These are phyloP conservation scores for Volucella bombylans DNA, from an alignment of 2,888 invertebrate species.

Conservation along the genomic window DNA sequence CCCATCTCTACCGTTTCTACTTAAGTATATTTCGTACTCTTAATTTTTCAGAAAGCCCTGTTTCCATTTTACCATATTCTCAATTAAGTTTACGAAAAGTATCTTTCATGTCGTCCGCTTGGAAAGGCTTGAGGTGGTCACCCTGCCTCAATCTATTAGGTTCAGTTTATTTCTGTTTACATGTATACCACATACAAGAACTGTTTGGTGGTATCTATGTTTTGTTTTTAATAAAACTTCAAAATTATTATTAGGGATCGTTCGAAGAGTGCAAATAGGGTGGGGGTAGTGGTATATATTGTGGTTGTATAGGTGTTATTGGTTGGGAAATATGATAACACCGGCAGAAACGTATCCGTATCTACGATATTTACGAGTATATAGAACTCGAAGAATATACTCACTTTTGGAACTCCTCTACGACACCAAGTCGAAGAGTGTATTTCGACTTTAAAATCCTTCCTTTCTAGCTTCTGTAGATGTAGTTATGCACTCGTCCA, in stretches of 20 bases:
- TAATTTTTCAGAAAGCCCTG: no score
- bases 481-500: no score
- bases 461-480: constrained; percentile 32
- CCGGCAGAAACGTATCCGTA: background rate
- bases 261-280: constrained; percentile 1
- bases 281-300: background rate
- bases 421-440: constrained; percentile 18
- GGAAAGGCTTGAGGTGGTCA: background rate
- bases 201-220: constrained; percentile 58
- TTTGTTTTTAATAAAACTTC: constrained; percentile 67
- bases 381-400: background rate
- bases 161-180: constrained; percentile 44
- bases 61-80: no score
- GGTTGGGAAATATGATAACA: constrained; percentile 50
- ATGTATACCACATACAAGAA: constrained; percentile 51
- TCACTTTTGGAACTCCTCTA: background rate
- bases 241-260: constrained; percentile 59
- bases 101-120: background rate
- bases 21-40: no score
- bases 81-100: no score
- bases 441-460: constrained; percentile 40
- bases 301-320: constrained; percentile 47
- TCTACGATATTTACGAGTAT: no score
- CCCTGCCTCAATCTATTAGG: constrained; percentile 22
- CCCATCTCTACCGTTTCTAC: no score